A percentile compares a stretch with the other conserved stretches of the same genome.
These are phyloP conservation scores for Ariolimax columbianus DNA, from an alignment of 2,888 invertebrate genomes.

Conservation along the genomic window DNA sequence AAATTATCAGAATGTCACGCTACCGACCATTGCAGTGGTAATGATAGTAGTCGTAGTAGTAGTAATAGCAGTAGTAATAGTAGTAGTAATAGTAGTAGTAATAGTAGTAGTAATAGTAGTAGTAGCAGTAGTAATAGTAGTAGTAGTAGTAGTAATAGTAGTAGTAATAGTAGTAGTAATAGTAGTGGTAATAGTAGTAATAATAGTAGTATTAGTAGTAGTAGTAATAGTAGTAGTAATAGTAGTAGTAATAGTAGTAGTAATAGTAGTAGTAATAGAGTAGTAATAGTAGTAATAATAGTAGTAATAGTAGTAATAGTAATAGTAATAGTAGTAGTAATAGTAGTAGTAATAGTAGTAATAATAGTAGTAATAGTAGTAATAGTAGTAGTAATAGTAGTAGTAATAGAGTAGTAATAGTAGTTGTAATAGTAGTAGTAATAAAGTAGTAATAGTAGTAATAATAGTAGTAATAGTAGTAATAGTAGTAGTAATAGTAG, in stretches of 20 bases:
- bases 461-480: too few species aligned
- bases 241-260: neutral
- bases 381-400: neutral
- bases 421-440: too few species aligned
- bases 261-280: neutral
- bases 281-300: neutral
- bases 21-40: neutral
- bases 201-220: neutral
- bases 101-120: neutral
- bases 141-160: neutral
- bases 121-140: neutral
- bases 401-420: too few species aligned
- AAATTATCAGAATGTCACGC: too few species aligned
- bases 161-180: neutral
- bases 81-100: neutral
- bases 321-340: too few species aligned
- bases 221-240: neutral
- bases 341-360: neutral
- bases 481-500: too few species aligned
- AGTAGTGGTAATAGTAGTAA: neutral
- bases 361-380: neutral
- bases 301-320: neutral
- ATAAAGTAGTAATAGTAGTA: too few species aligned
- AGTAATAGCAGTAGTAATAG: neutral
- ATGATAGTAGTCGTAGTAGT: neutral